Evolutionary conservation across 1,140 invertebrate genomes (phyloP).

Genomic region (Hestina assimilis): DNA sequence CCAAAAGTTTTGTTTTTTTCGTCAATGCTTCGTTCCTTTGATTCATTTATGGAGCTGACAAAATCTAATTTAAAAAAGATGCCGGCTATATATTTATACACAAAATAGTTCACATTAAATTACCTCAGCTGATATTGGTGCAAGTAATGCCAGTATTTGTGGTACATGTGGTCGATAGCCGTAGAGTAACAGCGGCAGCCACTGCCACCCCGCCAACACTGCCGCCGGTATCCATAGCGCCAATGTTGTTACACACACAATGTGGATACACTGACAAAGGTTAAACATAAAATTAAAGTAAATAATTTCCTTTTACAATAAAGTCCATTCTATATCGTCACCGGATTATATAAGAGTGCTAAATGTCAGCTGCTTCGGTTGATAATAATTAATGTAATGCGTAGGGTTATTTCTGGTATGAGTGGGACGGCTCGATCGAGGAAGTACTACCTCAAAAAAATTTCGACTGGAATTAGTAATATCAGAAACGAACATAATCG

Average conservation of each 20-base stretch:
- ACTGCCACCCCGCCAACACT: constrained; percentile 63
- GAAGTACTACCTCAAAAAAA: too few relatives aligned
- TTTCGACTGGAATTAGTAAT: too few relatives aligned
- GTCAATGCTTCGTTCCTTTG: too few relatives aligned
- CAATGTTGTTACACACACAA: constrained; percentile 55
- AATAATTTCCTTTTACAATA: background rate
- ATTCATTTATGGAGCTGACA: too few relatives aligned
- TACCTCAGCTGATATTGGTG: constrained; percentile 73
- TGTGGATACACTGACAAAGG: constrained; percentile 59
- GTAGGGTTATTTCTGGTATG: too few relatives aligned
- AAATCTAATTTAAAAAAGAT: background rate
- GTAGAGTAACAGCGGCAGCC: constrained; percentile 51
- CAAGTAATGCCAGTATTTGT: constrained; percentile 62
- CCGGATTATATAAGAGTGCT: too few relatives aligned
- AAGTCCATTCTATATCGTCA: too few relatives aligned
- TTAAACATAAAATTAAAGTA: constrained; percentile 3
- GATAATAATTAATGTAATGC: too few relatives aligned
- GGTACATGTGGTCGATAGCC: constrained; percentile 62
- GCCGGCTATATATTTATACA: background rate
- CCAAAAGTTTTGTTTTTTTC: too few relatives aligned
- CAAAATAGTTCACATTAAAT: background rate
- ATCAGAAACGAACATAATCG: too few relatives aligned
- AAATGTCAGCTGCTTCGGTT: too few relatives aligned
- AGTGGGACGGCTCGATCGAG: too few relatives aligned
- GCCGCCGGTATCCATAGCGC: constrained; percentile 72